A percentile compares a stretch with the other conserved stretches of the same genome.
These are phyloP conservation scores for human DNA, from an alignment of 2,113 vertebrate genomes.

Conservation along the genomic window GRCh38 chr16:80760001-80760500, in stretches of 20 bases:
- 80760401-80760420: no score
- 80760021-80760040: conserved; percentile 4
- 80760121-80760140: neutral
- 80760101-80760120: neutral
- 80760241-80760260: neutral
- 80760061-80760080: neutral
- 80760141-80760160: neutral
- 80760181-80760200: neutral
- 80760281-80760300: neutral
- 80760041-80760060: neutral
- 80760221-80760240: neutral
- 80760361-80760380: no score
- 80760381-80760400: no score
- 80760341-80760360: no score
- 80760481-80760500: no score
- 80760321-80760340: no score
- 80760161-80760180: neutral
- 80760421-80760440: no score
- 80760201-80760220: neutral
- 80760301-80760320: neutral
- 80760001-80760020: neutral
- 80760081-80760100: neutral
- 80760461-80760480: no score
- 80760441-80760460: no score
- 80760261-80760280: neutral